phyloP scores from a whole-genome alignment of 2,113 vertebrate genomes.

The Myanophis thanlyinensis region DNA sequence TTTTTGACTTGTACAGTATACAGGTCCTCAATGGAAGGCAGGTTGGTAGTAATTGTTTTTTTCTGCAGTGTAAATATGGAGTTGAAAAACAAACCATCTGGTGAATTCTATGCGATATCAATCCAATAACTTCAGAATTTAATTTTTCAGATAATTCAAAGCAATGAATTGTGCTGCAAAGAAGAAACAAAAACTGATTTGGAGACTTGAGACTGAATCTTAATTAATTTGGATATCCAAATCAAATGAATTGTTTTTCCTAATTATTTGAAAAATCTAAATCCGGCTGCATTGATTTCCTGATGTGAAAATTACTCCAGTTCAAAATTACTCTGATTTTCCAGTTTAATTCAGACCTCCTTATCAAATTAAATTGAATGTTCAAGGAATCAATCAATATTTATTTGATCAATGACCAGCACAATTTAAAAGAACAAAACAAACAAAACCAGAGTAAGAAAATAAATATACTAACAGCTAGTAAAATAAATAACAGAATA shows the following conservation, averaged over 20 bases:
- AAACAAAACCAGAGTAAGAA: background rate
- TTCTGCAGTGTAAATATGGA: too few relatives aligned
- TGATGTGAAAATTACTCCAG: background rate
- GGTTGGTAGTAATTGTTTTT: too few relatives aligned
- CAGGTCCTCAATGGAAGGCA: too few relatives aligned
- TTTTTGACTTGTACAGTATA: too few relatives aligned
- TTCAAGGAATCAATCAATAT: background rate
- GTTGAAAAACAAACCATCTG: background rate
- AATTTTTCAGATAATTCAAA: background rate
- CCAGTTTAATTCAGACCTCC: background rate
- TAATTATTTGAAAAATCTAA: background rate
- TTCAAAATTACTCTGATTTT: background rate
- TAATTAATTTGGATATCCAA: background rate
- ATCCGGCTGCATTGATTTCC: background rate
- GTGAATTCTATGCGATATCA: background rate
- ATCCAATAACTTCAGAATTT: background rate
- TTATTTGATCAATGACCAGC: background rate
- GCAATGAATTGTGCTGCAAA: background rate
- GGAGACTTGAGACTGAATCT: background rate
- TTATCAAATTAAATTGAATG: background rate
- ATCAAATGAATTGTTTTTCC: background rate
- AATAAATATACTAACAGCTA: background rate
- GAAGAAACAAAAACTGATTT: background rate
- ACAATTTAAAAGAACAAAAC: background rate
- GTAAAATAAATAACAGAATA: background rate